Base-by-base conservation (phyloP, 2,797 vertebrate genomes). In the Siniperca undulata region DNA sequence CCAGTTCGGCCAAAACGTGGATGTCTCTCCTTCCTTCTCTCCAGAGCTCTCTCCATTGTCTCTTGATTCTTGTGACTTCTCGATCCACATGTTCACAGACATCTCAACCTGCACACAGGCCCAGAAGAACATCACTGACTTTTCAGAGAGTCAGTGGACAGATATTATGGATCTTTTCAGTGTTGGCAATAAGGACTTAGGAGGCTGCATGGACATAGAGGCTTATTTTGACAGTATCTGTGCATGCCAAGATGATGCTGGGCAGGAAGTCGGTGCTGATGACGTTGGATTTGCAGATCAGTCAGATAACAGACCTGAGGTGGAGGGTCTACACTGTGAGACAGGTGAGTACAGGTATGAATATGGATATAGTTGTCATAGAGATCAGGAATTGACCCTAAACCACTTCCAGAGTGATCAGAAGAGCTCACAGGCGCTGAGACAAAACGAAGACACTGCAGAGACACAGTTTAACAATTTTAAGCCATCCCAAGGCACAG, bases 51-150 rank as follows among this genome's bases (percentile, higher is more conserved):
- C 94, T 19, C 91, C 85, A 0, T 48, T 94, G 75, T 93, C 93
- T 59, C 82, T 95, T 0, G 92, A 93, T 83, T 94, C 93, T 17
- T 94, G 92, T 3, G 94, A 96, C 87, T 93, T 95, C 72, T 92
- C 93, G 0, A 74, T 91, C 66, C 93, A 93, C 16, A 89, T 89
- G 85, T 84, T 93, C 27, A 78, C 89, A 53, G 93, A 95, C 34
- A 34, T 90, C n/a, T 78, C 90, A 0, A 61, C 81, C 40, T 82
- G 85, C 68, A 38, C 74, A 11, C 91, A 86, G 74, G 69, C 52
- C 64, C 83, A 92, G 71, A 91, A 46, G 42, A 88, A 81, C 77
- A 38, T 80, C 1, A 11, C 60, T 0, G 85, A 89, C 53, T 38
- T 92, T 0, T 40, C 80, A 16, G 94, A 95, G 60, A 86, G 46